A percentile compares a stretch with the other conserved stretches of the same genome.
Conservation (phyloP, 2,113 vertebrate species). For the Chamaea fasciata region DNA sequence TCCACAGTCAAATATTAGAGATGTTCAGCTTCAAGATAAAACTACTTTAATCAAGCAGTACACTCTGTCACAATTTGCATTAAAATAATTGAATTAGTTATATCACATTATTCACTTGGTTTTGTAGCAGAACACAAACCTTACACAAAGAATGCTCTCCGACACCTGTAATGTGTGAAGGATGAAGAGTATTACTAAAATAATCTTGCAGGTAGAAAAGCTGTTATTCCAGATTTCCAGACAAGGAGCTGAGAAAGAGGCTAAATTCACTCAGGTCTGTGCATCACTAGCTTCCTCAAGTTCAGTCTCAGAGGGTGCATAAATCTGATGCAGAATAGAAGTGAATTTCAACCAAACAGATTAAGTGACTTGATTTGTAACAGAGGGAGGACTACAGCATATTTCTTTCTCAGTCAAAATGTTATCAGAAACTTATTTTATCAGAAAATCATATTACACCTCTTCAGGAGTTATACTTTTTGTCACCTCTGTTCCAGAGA, state of each 20-base stretch:
- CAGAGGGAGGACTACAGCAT: neutral
- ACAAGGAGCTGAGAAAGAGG: neutral
- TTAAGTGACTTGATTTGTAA: neutral
- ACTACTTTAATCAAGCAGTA: neutral
- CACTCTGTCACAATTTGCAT: neutral
- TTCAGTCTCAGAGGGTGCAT: neutral
- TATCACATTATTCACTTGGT: neutral
- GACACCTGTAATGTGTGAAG: neutral
- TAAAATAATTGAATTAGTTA: neutral
- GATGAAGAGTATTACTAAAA: neutral
- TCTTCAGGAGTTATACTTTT: neutral
- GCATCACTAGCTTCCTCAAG: neutral
- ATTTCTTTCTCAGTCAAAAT: neutral
- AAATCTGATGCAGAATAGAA: neutral
- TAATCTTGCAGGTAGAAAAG: neutral
- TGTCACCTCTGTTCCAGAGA: neutral
- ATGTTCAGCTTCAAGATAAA: neutral
- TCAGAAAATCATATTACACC: neutral
- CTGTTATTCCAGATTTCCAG: neutral
- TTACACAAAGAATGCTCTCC: neutral
- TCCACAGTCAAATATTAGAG: neutral
- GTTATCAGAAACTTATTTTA: neutral
- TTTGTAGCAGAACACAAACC: neutral
- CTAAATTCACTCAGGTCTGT: neutral
- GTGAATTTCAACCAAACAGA: neutral